Evolutionary conservation across 2,797 vertebrate species (phyloP), one percentile per base, ranked within the genome.

Genomic region (Crax fasciolata): DNA sequence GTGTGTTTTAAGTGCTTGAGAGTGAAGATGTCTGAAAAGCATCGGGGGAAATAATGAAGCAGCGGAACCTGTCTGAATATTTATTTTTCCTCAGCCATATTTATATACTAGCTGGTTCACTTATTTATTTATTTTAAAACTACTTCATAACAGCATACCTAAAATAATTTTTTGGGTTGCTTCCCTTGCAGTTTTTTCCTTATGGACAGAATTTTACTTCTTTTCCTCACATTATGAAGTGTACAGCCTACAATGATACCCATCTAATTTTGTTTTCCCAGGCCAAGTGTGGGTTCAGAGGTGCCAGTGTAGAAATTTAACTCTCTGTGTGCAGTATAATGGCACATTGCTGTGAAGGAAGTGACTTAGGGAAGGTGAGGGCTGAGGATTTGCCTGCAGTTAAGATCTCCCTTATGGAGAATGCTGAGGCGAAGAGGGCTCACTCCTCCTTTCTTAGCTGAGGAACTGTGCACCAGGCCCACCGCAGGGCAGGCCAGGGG

Each of bases 1-100:
- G 39, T 87, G 92, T 94, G 82, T 95, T 94, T 95, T 95, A 95
- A 95, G 70, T 91, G 68, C 80, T 92, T 88, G 93, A 92, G 79
- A 90, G 70, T 92, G 87, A 94, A 95, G 94, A 86, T 1, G 9
- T 84, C 84, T 92, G 87, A 94, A 94, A 94, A 90, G 86, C 72
- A 87, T 85, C 30, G 0, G 38, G 87, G 94, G 85, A 92, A 96
- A 93, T 86, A 90, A 91, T 58, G 93, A 97, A 89, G 71, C 66
- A 87, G 82, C 43, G 0, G 8, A 88, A 94, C 73, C 83, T 87
- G 70, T 30, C 79, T 83, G 92, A 95, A 89, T 92, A 93, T 93
- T 95, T 97, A 96, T 96, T 95, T 93, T 95, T 84, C 49, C 44
- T 92, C 90, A 72, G 75, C 68, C 83, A 61, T 87, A 35, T 92